Percentiles rank a stretch among this genome's conserved stretches.
Conservation (phyloP, 2,888 invertebrate species). For the Rotaria magnacalcarata region DNA sequence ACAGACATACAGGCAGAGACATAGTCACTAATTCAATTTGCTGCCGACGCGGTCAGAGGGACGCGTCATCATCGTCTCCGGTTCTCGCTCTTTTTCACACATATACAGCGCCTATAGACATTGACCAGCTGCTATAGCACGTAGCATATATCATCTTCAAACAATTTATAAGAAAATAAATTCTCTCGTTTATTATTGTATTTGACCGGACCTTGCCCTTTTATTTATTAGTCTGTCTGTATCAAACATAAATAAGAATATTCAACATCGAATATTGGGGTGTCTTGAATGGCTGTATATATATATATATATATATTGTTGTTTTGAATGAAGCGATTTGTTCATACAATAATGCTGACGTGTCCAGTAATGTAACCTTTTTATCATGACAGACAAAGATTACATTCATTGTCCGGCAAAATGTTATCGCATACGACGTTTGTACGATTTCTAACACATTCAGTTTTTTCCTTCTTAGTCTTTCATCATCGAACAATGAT, state of each 20-base stretch:
- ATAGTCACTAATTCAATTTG: slow-evolving; percentile 20
- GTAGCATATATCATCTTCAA: neutral
- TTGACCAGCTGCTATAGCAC: neutral
- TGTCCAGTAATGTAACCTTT: neutral
- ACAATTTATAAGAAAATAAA: neutral
- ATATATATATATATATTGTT: neutral
- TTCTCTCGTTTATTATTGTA: neutral
- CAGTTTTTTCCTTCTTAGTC: neutral
- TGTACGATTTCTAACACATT: neutral
- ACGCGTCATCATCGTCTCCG: slow-evolving; percentile 16
- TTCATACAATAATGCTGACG: neutral
- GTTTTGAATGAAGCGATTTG: neutral
- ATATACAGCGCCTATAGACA: neutral
- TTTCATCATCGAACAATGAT: no score
- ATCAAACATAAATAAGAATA: neutral
- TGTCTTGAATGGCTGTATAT: neutral
- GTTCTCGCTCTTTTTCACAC: neutral
- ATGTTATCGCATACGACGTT: no score
- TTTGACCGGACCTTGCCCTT: slow-evolving; percentile 6
- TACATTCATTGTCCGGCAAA: no score
- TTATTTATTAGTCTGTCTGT: neutral
- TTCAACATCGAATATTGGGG: neutral
- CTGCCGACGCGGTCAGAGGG: slow-evolving; percentile 16
- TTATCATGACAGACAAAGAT: neutral
- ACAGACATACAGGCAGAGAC: neutral